Evolutionary conservation across 2,113 vertebrate genomes (phyloP), one percentile per base, ranked within the genome.

Genomic region (Saccopteryx leptura): DNA sequence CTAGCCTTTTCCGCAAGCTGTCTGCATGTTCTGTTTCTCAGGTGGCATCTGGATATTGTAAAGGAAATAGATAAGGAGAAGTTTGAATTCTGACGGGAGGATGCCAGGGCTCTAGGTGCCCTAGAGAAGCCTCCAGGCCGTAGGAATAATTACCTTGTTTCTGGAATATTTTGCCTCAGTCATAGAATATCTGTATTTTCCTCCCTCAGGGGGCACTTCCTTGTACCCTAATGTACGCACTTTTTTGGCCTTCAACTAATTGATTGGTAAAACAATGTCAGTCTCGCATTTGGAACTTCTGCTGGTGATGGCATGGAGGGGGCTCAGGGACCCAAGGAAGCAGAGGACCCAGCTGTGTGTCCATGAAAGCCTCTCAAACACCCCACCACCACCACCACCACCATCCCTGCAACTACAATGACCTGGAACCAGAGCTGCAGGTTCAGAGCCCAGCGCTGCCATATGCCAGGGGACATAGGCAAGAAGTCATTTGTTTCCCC

Each of bases 281-380:
- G 48, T 13, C 21, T 84, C 69, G 9, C 33, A 48, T 39, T 46
- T 23, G 23, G 33, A 23, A 58, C 63, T 39, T 50, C 39, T 48
- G 46, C 60, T 65, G 21, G 26, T 9, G 26, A 31, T 33, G 60
- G 31, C 9, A 7, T 52, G 58, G 54, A 23, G n/a, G 0, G 14
- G 80, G 26, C 60, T 48, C 4, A 5, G 74, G 63, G 21, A 68
- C 24, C 46, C 19, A 31, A 8, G 50, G 63, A 33, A 48, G 9
- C 12, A 10, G 61, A 52, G 13, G 2, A 19, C 12, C 11, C 14
- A 46, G 60, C 56, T 11, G 31, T 6, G 3, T 0, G 2, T n/a
- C 39, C 58, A 2, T 1, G 4, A 23, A 68, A 54, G 9, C 69
- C 26, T 21, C 9, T 17, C 11, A 18, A 39, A 39, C 39, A 39